Base-by-base conservation (phyloP, 2,888 invertebrate species). In the Napeogenes sylphis region DNA sequence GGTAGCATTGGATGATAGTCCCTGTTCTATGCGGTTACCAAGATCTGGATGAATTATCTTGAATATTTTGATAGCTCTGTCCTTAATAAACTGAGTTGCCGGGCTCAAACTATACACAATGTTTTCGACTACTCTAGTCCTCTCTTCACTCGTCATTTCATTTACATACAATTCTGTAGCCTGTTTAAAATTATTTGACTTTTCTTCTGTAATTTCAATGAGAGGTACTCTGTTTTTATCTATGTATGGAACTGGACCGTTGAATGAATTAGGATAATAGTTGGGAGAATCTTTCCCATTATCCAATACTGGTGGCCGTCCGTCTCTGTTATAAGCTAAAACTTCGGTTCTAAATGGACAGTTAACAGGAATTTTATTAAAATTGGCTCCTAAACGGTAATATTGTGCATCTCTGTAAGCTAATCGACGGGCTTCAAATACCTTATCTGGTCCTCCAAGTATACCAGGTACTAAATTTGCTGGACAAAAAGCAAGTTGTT, bases 181-280 rank as follows among this genome's bases (percentile, higher is more conserved):
- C 87, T 99, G 99, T 3, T 94, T 92, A 81, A 93, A 98, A 82
- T 99, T 97, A 79, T 98, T 96, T 2, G 95, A 94, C 74, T 97
- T 95, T 12, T 96, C 97, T 68, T 92, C 85, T 4, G 92, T 80
- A 32, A 85, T 79, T 76, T 93, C 93, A 47, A 92, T 84, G 4
- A 93, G 84, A 8, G 91, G 79, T 8, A 92, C 77, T 51, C 82
- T 79, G 66, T 91, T 90, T 21, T 93, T 93, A 4, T 92, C 90
- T 38, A 92, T 88, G 71, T 93, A 93, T 53, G 92, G 92, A 66
- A 92, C 91, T 0, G 98, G 97, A 0, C 98, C 98, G 68, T 92
- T 90, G 81, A 97, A 99, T 68, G 97, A 97, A 88, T 99, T 99
- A 0, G 99, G 99, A 85, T 93, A 97, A 80, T 98, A 99, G 84